These are phyloP conservation scores for Drosophila burlai DNA, from an alignment of 1,140 invertebrate genomes.

Conservation along the genomic window DNA sequence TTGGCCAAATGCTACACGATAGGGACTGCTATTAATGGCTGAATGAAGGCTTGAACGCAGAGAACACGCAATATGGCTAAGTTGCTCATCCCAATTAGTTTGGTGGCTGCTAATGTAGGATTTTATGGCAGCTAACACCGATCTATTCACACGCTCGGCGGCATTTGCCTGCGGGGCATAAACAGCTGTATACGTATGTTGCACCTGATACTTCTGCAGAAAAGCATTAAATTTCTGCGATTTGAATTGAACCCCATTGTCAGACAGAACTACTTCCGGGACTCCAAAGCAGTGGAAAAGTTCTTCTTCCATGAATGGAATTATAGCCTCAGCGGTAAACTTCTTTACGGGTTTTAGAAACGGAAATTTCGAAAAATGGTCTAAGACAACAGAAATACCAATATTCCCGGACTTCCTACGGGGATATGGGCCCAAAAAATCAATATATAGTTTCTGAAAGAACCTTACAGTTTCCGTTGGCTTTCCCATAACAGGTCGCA, in stretches of 20 bases:
- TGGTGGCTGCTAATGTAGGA: constrained; percentile 9
- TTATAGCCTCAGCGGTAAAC: too few relatives aligned
- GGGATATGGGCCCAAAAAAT: too few relatives aligned
- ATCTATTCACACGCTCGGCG: constrained; percentile 5
- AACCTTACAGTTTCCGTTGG: too few relatives aligned
- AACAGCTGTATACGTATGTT: constrained; percentile 16
- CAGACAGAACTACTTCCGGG: not conserved
- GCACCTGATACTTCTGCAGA: constrained; percentile 1
- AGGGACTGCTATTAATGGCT: constrained; percentile 8
- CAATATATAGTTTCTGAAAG: too few relatives aligned
- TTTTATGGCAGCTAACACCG: not conserved
- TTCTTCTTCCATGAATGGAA: too few relatives aligned
- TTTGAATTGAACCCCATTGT: constrained; percentile 1
- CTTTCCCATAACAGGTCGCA: too few relatives aligned
- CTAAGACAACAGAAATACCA: too few relatives aligned
- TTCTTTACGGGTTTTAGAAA: too few relatives aligned
- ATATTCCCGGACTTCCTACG: too few relatives aligned
- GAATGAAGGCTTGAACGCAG: not conserved
- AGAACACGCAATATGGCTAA: not conserved
- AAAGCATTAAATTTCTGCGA: constrained; percentile 2
- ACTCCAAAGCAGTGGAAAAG: not conserved
- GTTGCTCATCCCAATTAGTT: constrained; percentile 13
- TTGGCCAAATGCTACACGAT: constrained; percentile 1
- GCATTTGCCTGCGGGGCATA: constrained; percentile 14
- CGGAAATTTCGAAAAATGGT: too few relatives aligned